Conservation (phyloP, 2,797 vertebrate genomes). For the Arrhamphus sclerolepis region DNA sequence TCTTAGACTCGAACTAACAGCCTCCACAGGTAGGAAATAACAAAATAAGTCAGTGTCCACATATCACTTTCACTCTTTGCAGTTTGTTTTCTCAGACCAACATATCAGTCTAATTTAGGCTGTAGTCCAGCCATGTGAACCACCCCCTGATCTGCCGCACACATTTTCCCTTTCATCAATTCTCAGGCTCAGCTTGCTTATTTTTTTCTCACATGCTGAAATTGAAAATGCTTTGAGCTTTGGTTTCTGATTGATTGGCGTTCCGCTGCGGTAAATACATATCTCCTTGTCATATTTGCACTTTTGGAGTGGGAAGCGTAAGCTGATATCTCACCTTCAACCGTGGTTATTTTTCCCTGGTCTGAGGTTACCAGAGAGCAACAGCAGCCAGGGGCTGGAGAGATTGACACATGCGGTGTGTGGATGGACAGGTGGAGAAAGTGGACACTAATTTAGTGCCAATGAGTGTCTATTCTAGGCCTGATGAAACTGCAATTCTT, state of each 20-base stretch:
- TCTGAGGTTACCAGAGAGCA: constrained; percentile 49
- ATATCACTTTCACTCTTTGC: background rate
- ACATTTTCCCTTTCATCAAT: constrained; percentile 48
- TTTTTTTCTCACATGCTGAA: constrained; percentile 19
- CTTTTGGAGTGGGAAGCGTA: constrained; percentile 27
- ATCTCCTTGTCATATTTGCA: constrained; percentile 50
- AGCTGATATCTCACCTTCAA: constrained; percentile 46
- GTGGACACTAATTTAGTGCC: constrained; percentile 53
- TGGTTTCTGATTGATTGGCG: constrained; percentile 70
- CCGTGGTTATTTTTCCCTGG: constrained; percentile 37
- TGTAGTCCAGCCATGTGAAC: constrained; percentile 54
- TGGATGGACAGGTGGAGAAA: constrained; percentile 58
- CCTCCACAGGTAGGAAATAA: background rate
- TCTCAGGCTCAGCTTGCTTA: constrained; percentile 37
- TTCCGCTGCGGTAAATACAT: constrained; percentile 34
- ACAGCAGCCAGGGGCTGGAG: constrained; percentile 42
- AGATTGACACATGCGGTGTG: constrained; percentile 57
- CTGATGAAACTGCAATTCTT: constrained; percentile 43
- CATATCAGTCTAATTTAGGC: no score
- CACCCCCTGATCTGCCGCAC: constrained; percentile 48
- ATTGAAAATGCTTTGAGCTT: constrained; percentile 30
- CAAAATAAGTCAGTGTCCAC: background rate
- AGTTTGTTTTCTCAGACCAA: constrained; percentile 6
- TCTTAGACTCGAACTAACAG: no score
- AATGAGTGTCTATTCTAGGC: constrained; percentile 60